Evolutionary conservation across 2,113 vertebrate species (phyloP).

Genomic region (Pitta sordida): DNA sequence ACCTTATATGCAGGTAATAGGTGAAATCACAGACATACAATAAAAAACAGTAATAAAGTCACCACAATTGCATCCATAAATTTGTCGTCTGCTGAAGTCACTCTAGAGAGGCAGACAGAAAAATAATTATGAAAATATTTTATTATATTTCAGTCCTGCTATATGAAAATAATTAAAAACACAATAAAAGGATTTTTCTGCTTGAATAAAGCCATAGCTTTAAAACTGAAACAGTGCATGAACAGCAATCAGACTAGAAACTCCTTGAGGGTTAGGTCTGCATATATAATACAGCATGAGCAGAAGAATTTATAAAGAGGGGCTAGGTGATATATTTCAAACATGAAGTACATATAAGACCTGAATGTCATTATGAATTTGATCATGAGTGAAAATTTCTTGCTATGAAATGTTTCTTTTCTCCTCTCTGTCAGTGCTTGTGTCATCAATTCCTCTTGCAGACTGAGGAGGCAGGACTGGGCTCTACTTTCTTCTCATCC

Average conservation of each 20-base stretch:
- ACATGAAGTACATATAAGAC: background rate
- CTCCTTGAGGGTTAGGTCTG: background rate
- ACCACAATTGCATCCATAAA: background rate
- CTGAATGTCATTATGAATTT: background rate
- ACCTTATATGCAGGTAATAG: background rate
- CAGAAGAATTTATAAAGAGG: background rate
- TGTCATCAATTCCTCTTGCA: slow-evolving; percentile 20
- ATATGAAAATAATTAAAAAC: background rate
- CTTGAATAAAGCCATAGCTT: background rate
- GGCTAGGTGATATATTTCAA: background rate
- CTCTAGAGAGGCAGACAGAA: background rate
- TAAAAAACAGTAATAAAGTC: background rate
- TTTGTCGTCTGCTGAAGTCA: background rate
- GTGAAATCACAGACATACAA: background rate
- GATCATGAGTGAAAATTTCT: background rate
- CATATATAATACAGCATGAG: background rate
- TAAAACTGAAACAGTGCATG: slow-evolving; percentile 2
- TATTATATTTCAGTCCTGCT: background rate
- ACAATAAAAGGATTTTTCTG: background rate
- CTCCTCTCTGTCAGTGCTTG: background rate
- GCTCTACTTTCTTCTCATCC: background rate
- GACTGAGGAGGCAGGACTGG: background rate
- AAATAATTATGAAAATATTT: background rate
- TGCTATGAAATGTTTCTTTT: background rate
- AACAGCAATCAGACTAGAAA: slow-evolving; percentile 28